Evolutionary conservation across 1,140 invertebrate species (phyloP), one percentile per base, ranked within the genome.

Genomic region (Drosophila parvula): DNA sequence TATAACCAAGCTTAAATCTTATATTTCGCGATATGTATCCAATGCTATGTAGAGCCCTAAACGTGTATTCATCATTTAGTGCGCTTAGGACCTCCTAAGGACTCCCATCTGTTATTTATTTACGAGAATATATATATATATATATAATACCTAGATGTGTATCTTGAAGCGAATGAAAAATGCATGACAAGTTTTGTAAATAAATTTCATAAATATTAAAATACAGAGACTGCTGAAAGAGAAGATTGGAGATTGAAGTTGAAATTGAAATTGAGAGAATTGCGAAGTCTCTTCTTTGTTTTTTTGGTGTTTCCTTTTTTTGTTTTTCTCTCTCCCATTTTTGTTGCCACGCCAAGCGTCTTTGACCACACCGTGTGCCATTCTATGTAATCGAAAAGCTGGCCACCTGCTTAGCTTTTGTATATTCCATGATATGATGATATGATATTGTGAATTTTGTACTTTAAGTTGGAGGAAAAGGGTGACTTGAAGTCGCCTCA

Each of bases 181-280:
- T 36, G 79, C 79, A 82, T 81, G 79, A 82, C 79, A 82, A 50
- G 74, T 59, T 55, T 55, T 82, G 79, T 82, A 82, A 78, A 82
- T 82, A 82, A 82, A 78, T 67, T 57, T 62, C 59, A 81, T 63
- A 59, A 70, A 78, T 68, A 78, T 64, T n/a, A n/a, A 62, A 22
- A 22, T 77, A 45, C 40, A 48, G 44, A 74, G 69, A 74, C 68
- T 70, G 68, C 53, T 64, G 62, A 64, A 34, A 9, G 30, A 16
- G n/a, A 50, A 36, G 50, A 43, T 30, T 28, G 36, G 14, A 51
- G 11, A 40, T 56, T 36, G 53, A 41, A 61, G 16, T 61, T 50
- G 22, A 51, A 30, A 40, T 30, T 40, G 4, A 56, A 62, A 41
- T 30, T 5, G 10, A 22, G 22, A 5, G 28, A 12, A 53, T 28